Base-by-base conservation (phyloP, 2,888 invertebrate genomes). In the Falcaria lacertinaria region DNA sequence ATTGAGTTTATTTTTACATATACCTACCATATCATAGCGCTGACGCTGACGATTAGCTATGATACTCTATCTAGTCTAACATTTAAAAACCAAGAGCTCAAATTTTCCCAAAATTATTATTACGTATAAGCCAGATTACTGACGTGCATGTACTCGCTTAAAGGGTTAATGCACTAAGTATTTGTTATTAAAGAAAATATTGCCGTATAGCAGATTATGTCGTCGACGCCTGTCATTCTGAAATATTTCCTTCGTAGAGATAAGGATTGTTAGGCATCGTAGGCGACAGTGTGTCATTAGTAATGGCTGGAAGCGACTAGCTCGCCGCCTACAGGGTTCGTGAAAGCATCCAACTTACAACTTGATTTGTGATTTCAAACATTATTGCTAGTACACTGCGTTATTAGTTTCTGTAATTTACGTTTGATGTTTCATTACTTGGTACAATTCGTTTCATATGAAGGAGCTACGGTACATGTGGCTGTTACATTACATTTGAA, bases 311-410 rank as follows among this genome's bases (percentile, higher is more conserved):
- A 80, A 86, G 87, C 85, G 73, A 78, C 75, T 60, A 63, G 69
- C 61, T 68, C 69, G 66, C 79, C 85, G 82, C 88, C 88, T 84
- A 87, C 87, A 70, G 68, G 66, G 66, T 63, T 82, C 82, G 78
- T 84, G 83, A 86, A 86, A 85, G 77, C 78, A 69, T 76, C 75
- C 74, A 69, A 74, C 80, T 81, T 77, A 80, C 80, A 76, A 77
- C 78, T 83, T 88, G 87, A 88, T 88, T 88, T 88, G 88, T 88
- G 80, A 83, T 86, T 80, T 74, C 77, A 64, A 79, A 86, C 76
- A 82, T 83, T 84, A 86, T 80, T 80, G 72, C 79, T 66, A 65
- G 69, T 72, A 71, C 69, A 74, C 64, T 65, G 75, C 61, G 77
- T 77, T 80, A 82, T 74, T 66, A 60, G 67, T 73, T 73, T 67